These are phyloP conservation scores for Merodon equestris DNA, from an alignment of 2,888 invertebrate genomes.

Conservation along the genomic window DNA sequence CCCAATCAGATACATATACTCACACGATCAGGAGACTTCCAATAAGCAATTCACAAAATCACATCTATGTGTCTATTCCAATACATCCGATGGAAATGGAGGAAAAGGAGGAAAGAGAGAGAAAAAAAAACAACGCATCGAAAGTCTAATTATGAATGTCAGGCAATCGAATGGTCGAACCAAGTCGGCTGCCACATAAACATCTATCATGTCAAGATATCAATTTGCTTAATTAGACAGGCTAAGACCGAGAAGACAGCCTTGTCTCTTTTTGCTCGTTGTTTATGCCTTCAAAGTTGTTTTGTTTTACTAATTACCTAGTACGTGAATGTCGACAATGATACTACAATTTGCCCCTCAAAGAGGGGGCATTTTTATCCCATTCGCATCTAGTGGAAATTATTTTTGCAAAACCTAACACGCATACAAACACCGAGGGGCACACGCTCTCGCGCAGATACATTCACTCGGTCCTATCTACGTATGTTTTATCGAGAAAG, in stretches of 20 bases:
- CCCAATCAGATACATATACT: no score
- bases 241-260: conserved; percentile 48
- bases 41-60: neutral
- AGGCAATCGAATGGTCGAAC: conserved; percentile 47
- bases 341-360: conserved; percentile 25
- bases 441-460: neutral
- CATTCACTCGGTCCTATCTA: neutral
- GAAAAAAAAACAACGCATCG: no score
- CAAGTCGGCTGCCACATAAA: conserved; percentile 38
- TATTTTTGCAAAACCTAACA: no score
- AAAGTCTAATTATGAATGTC: conserved; percentile 58
- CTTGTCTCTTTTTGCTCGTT: conserved; percentile 13
- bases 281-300: conserved; percentile 6
- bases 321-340: conserved; percentile 42
- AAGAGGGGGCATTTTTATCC: no score
- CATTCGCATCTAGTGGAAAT: no score
- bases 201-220: conserved; percentile 44
- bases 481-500: conserved; percentile 4
- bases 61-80: no score
- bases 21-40: no score
- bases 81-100: no score
- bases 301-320: conserved; percentile 46
- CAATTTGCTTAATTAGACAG: conserved; percentile 68
- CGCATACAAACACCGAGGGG: no score
- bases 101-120: no score